Conservation (phyloP, 2,113 vertebrate genomes). For the Ophthalmotilapia sp. region DNA sequence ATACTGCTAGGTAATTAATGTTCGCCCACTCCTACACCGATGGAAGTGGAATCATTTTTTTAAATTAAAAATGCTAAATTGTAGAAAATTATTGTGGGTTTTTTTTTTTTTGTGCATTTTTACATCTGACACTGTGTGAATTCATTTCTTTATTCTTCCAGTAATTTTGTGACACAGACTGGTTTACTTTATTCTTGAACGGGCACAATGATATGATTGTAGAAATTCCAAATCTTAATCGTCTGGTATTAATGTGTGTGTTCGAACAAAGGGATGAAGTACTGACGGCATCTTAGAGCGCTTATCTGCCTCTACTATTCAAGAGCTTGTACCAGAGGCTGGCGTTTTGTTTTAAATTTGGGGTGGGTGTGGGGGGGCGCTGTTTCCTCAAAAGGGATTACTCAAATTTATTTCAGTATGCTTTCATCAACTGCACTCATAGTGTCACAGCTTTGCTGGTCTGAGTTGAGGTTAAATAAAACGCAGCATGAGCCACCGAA, state of each 20-base stretch:
- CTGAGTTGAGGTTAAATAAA: background rate
- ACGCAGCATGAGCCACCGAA: background rate
- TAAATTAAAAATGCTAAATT: rapidly evolving
- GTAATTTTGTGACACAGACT: background rate
- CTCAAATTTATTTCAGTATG: background rate
- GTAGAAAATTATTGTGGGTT: rapidly evolving
- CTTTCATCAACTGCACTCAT: background rate
- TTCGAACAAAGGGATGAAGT: background rate
- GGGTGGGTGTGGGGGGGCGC: background rate
- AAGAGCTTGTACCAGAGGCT: background rate
- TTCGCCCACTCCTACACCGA: background rate
- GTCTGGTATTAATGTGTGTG: background rate
- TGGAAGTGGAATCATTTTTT: rapidly evolving
- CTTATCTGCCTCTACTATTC: background rate
- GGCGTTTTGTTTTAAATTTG: background rate
- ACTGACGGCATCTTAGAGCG: background rate
- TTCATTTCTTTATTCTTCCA: background rate
- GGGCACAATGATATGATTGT: background rate
- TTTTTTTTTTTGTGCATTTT: background rate
- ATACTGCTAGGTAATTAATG: background rate
- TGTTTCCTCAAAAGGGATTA: rapidly evolving
- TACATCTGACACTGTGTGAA: background rate
- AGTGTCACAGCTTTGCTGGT: background rate
- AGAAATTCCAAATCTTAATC: background rate
- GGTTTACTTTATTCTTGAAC: background rate